Evolutionary conservation across 2,113 vertebrate species (phyloP).

Genomic region (Chaetura pelagica): DNA sequence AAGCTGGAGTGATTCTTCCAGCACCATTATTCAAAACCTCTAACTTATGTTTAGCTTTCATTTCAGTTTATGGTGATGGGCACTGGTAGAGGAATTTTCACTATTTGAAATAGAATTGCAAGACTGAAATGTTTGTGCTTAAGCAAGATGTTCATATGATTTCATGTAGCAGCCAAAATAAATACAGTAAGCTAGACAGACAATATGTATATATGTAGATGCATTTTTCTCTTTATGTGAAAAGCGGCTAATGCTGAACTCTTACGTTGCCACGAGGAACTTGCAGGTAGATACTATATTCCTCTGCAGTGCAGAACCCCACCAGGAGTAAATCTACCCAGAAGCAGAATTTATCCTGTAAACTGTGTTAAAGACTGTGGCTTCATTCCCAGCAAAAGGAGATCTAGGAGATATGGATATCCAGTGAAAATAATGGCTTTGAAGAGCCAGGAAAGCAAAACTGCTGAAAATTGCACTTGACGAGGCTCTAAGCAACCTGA

Average conservation of each 20-base stretch:
- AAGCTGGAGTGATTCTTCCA: background rate
- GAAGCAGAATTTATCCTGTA: background rate
- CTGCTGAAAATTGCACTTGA: background rate
- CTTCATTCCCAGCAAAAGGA: background rate
- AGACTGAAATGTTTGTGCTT: background rate
- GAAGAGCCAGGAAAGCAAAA: background rate
- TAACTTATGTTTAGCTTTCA: background rate
- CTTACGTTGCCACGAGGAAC: background rate
- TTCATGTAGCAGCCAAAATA: background rate
- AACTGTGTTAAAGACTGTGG: background rate
- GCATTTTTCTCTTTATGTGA: background rate
- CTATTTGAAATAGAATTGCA: background rate
- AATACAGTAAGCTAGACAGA: background rate
- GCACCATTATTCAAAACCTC: background rate
- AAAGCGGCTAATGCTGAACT: background rate
- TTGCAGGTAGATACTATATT: background rate
- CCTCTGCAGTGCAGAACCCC: background rate
- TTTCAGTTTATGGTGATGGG: background rate
- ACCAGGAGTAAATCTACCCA: background rate
- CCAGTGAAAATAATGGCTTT: background rate
- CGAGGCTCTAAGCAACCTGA: too few relatives aligned
- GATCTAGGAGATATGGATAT: background rate
- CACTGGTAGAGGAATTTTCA: background rate
- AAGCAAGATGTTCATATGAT: background rate
- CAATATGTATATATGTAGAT: background rate